These are phyloP conservation scores for Campylorhamphus procurvoides DNA, from an alignment of 2,113 vertebrate genomes.

Conservation along the genomic window DNA sequence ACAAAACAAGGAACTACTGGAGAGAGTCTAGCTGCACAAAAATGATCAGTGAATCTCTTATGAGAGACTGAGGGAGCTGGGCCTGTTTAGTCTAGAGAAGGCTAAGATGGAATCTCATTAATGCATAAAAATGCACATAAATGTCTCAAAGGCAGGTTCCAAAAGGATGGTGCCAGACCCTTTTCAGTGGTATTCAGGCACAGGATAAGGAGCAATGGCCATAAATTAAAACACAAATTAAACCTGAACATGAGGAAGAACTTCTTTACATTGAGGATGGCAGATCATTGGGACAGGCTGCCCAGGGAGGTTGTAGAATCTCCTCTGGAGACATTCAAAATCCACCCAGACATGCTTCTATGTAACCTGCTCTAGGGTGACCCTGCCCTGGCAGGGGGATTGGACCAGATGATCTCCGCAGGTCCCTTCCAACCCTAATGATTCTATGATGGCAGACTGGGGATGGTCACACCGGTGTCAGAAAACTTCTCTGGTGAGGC, in stretches of 20 bases:
- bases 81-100: not conserved
- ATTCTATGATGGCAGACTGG: not conserved
- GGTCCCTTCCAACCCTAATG: not conserved
- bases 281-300: not conserved
- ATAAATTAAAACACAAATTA: not conserved
- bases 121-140: not conserved
- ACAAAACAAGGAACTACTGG: not conserved
- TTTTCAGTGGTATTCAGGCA: accelerated
- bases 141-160: not conserved
- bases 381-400: accelerated
- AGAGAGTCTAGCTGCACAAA: not conserved
- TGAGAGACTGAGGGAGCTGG: not conserved
- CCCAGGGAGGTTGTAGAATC: not conserved
- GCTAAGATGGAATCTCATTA: not conserved
- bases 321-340: not conserved
- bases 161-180: not conserved
- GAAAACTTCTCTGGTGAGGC: not conserved
- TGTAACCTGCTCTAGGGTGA: not conserved
- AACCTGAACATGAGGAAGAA: not conserved
- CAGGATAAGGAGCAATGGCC: not conserved
- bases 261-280: not conserved
- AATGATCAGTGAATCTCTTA: not conserved
- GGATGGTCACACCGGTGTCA: not conserved
- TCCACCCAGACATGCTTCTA: not conserved
- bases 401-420: not conserved